These are phyloP conservation scores for Cacatua alba DNA, from an alignment of 2,113 vertebrate genomes.

Conservation along the genomic window DNA sequence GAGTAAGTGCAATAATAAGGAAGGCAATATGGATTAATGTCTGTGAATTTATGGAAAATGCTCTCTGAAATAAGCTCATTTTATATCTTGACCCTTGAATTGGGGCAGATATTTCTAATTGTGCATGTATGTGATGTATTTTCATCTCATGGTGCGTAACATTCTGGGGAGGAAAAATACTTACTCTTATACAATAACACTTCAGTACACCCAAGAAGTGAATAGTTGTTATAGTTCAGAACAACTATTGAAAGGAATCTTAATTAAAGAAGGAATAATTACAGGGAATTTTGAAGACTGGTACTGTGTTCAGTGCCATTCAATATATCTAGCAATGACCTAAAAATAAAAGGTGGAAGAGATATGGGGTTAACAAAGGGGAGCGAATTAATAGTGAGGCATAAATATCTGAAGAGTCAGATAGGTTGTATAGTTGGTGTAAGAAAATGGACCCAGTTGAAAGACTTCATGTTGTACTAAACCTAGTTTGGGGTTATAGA, in stretches of 20 bases:
- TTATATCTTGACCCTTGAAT: not conserved
- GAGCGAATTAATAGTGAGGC: not conserved
- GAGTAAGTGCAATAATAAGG: not conserved
- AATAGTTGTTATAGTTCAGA: not conserved
- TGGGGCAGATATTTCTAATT: not conserved
- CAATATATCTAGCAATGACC: not conserved
- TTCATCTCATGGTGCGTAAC: not conserved
- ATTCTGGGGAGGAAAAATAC: not conserved
- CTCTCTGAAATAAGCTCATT: not conserved
- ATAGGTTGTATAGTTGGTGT: not conserved
- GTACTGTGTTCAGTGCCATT: not conserved
- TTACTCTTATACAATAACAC: not conserved
- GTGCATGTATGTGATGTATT: not conserved
- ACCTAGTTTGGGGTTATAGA: accelerated
- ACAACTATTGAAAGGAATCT: not conserved
- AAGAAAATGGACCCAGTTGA: not conserved
- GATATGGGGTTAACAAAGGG: not conserved
- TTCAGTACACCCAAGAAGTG: not conserved
- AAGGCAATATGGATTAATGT: not conserved
- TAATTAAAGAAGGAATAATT: not conserved
- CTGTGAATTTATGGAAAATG: not conserved
- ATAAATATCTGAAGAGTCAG: not conserved
- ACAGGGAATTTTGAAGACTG: not conserved
- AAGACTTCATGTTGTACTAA: not conserved
- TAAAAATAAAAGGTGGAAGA: not conserved